Evolutionary conservation across 2,113 vertebrate genomes (phyloP).

Genomic region (Tiliqua scincoides): DNA sequence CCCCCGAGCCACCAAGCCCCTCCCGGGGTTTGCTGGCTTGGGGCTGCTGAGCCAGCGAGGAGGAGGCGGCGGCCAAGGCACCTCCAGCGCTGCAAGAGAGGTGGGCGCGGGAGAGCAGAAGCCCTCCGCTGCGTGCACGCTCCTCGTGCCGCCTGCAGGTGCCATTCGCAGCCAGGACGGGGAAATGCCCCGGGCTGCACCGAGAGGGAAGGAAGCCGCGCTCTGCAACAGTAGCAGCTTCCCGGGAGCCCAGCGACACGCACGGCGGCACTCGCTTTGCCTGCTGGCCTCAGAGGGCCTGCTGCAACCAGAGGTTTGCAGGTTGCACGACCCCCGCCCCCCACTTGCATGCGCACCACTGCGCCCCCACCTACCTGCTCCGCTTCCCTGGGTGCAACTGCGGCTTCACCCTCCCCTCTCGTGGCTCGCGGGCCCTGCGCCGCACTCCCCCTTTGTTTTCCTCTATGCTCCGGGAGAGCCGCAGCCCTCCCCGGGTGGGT

Average conservation of each 20-base stretch:
- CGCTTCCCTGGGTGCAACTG: not conserved
- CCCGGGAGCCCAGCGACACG: not conserved
- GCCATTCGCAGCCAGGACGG: not conserved
- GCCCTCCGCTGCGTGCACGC: too few species aligned
- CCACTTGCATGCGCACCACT: not conserved
- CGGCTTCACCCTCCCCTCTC: not conserved
- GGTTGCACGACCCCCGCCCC: not conserved
- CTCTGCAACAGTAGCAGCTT: not conserved
- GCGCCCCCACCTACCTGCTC: not conserved
- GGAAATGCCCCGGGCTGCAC: not conserved
- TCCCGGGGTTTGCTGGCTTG: not conserved
- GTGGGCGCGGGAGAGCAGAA: not conserved
- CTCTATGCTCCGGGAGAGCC: not conserved
- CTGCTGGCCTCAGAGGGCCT: not conserved
- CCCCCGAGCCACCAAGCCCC: not conserved
- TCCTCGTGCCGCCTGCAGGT: slow-evolving; percentile 9
- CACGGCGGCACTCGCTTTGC: not conserved
- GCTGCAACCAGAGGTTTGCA: not conserved
- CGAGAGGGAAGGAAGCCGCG: not conserved
- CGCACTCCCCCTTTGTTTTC: slow-evolving; percentile 32
- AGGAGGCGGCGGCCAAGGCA: too few species aligned
- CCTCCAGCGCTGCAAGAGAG: not conserved
- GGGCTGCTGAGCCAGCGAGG: too few species aligned
- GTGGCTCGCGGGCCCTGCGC: not conserved
- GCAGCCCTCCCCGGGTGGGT: not conserved